phyloP scores from a whole-genome alignment of 2,888 invertebrate species.

The Romanomermis culicivorax region DNA sequence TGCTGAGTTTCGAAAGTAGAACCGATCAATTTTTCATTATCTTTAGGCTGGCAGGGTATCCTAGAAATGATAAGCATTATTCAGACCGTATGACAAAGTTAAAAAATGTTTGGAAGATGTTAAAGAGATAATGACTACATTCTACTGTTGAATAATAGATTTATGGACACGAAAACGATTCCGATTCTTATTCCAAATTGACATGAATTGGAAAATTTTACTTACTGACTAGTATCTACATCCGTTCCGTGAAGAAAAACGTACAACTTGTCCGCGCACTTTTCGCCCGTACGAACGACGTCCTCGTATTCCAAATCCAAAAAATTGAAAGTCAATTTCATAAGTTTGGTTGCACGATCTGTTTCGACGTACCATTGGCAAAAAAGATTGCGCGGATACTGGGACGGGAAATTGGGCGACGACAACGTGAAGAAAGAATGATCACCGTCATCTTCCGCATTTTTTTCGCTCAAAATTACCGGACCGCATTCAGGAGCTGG shows the following conservation, averaged over 20 bases:
- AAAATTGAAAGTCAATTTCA: constrained; percentile 5
- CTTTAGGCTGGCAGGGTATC: constrained; percentile 7
- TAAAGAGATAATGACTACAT: no score
- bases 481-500: neutral
- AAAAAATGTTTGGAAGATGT: no score
- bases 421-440: neutral
- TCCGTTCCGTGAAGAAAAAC: constrained; percentile 10
- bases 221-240: neutral
- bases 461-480: no score
- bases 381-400: neutral
- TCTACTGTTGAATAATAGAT: no score
- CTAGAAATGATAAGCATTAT: neutral
- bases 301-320: constrained; percentile 8
- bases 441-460: neutral
- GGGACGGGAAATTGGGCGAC: constrained; percentile 5
- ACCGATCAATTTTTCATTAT: neutral
- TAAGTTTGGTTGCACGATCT: neutral
- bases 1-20: constrained; percentile 1
- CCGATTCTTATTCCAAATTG: no score
- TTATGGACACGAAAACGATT: no score
- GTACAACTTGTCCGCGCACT: constrained; percentile 3
- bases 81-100: no score
- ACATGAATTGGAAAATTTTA: neutral
- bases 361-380: constrained; percentile 10
- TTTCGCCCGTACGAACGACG: neutral